A percentile compares a stretch with the other conserved stretches of the same genome.
Conservation (phyloP, 2,797 vertebrate species). For the Trachurus trachurus region DNA sequence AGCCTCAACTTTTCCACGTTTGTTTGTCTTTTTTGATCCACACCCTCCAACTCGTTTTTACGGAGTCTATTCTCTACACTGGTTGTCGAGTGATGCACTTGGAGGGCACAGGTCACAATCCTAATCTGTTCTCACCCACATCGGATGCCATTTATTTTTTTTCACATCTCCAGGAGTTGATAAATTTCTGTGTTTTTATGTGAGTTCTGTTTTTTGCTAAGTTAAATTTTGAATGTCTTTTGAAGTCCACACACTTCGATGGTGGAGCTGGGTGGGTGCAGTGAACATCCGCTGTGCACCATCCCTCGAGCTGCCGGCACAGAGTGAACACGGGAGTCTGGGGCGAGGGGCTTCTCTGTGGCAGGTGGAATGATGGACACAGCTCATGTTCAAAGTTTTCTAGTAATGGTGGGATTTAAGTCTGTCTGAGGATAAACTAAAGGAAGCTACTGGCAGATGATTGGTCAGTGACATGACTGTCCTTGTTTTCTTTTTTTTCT, state of each 20-base stretch:
- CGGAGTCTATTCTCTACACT: slow-evolving; percentile 72
- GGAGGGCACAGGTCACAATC: slow-evolving; percentile 64
- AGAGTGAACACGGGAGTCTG: slow-evolving; percentile 3
- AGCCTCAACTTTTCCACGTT: slow-evolving; percentile 58
- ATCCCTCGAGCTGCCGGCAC: slow-evolving; percentile 42
- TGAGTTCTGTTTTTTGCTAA: slow-evolving; percentile 44
- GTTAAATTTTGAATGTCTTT: slow-evolving; percentile 58
- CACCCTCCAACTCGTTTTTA: slow-evolving; percentile 58
- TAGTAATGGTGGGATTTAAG: slow-evolving; percentile 34
- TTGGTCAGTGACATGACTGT: slow-evolving; percentile 68
- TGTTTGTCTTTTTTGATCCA: slow-evolving; percentile 48
- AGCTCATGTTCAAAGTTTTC: slow-evolving; percentile 56
- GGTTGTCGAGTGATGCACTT: slow-evolving; percentile 77
- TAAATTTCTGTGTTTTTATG: slow-evolving; percentile 59
- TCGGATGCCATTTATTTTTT: slow-evolving; percentile 29
- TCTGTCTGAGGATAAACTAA: slow-evolving; percentile 48
- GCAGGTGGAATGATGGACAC: slow-evolving; percentile 56
- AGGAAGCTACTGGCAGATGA: slow-evolving; percentile 71
- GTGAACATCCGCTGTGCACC: slow-evolving; percentile 6
- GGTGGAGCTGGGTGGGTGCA: slow-evolving; percentile 16
- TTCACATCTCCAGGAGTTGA: slow-evolving; percentile 39
- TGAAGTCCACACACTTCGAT: slow-evolving; percentile 27
- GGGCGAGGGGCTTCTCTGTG: slow-evolving; percentile 11
- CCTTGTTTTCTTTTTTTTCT: background rate
- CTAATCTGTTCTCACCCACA: slow-evolving; percentile 65